Evolutionary conservation across 2,113 vertebrate species (phyloP).

Genomic region (Ptilorrhoa leucosticta): DNA sequence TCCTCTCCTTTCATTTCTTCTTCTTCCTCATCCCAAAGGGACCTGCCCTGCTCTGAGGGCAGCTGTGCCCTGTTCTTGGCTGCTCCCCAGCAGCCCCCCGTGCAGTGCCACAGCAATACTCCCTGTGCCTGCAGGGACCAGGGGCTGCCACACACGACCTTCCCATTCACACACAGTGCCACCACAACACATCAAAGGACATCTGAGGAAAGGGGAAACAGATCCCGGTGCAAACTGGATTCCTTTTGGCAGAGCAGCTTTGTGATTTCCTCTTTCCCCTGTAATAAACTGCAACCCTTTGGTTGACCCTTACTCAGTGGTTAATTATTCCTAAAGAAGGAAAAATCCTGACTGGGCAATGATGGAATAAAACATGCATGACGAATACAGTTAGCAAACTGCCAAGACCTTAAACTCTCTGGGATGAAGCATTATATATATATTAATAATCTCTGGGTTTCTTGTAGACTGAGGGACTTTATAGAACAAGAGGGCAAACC

Average conservation of each 20-base stretch:
- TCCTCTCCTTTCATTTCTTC: rapidly evolving
- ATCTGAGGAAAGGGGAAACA: not conserved
- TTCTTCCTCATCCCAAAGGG: not conserved
- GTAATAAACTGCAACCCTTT: not conserved
- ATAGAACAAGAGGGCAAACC: not conserved
- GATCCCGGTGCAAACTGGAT: not conserved
- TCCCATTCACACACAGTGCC: not conserved
- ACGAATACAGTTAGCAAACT: not conserved
- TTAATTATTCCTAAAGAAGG: not conserved
- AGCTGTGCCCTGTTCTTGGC: not conserved
- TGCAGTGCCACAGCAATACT: not conserved
- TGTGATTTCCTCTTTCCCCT: not conserved
- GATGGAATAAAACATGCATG: not conserved
- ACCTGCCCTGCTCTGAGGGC: not conserved
- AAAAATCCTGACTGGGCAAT: not conserved
- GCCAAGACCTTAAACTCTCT: not conserved
- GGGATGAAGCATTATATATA: not conserved
- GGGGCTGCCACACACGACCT: rapidly evolving
- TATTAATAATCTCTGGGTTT: not conserved
- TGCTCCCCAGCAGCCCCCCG: not conserved
- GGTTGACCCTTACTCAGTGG: not conserved
- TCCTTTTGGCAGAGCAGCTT: not conserved
- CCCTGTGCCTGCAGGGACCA: not conserved
- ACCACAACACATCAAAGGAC: not conserved
- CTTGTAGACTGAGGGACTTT: not conserved